Percentiles rank a stretch among this genome's conserved stretches.
Evolutionary conservation across 2,797 vertebrate species (phyloP).

Genomic region (Neosilurus hyrtlii): DNA sequence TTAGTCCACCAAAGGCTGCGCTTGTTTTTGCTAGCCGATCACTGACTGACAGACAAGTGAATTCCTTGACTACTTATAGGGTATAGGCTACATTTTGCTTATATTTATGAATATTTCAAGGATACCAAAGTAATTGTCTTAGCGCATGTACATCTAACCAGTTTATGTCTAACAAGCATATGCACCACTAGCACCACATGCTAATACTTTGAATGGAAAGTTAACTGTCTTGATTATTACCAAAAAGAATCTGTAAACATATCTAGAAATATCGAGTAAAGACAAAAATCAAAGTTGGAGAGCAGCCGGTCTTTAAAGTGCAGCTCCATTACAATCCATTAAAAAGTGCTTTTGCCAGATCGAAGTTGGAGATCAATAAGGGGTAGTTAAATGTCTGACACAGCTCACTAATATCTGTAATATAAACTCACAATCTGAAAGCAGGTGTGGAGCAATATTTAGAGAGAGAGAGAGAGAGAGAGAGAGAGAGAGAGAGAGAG

Average conservation of each 20-base stretch:
- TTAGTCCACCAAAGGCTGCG: no score
- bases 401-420: constrained; percentile 76
- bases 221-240: constrained; percentile 19
- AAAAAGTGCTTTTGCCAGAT: constrained; percentile 70
- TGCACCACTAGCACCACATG: not conserved
- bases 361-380: constrained; percentile 65
- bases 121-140: not conserved
- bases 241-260: constrained; percentile 48
- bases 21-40: no score
- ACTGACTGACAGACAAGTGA: no score
- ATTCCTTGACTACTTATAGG: no score
- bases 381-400: constrained; percentile 76
- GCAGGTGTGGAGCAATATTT: constrained; percentile 37
- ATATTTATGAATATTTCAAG: no score
- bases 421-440: constrained; percentile 67
- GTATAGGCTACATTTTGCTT: no score
- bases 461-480: constrained; percentile 28
- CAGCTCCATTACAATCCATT: constrained; percentile 77
- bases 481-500: constrained; percentile 5
- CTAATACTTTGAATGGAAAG: constrained; percentile 15
- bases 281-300: constrained; percentile 55
- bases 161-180: not conserved
- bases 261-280: constrained; percentile 53
- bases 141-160: not conserved
- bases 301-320: constrained; percentile 67